Evolutionary conservation across 2,797 vertebrate species (phyloP).

Genomic region (Pelochelys cantorii): DNA sequence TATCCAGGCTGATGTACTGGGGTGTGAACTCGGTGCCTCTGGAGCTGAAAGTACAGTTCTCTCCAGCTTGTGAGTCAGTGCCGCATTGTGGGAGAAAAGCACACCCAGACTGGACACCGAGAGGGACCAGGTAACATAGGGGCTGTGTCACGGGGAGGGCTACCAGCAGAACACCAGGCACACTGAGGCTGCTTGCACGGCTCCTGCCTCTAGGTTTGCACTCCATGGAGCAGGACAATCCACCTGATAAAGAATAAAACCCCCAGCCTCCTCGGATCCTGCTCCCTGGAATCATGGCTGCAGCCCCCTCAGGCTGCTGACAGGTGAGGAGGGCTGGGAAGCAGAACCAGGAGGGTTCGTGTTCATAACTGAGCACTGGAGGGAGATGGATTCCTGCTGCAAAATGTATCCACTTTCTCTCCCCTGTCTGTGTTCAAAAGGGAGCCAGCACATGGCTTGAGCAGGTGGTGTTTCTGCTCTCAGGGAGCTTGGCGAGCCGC

Average conservation of each 20-base stretch:
- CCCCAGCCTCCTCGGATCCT: not conserved
- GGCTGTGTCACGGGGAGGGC: not conserved
- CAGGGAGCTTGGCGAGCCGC: not conserved
- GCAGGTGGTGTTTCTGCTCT: conserved; percentile 15
- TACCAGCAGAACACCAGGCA: not conserved
- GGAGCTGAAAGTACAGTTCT: not conserved
- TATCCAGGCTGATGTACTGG: not conserved
- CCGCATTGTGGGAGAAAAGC: not conserved
- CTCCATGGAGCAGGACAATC: not conserved
- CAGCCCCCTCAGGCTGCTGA: not conserved
- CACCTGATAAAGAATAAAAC: not conserved
- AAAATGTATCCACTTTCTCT: not conserved
- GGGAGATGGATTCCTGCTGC: not conserved
- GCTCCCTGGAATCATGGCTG: not conserved
- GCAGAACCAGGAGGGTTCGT: not conserved
- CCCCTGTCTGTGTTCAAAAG: not conserved
- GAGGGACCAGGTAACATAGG: not conserved
- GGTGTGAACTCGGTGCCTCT: not conserved
- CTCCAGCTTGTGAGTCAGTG: too few relatives aligned
- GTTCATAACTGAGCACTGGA: not conserved
- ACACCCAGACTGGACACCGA: not conserved
- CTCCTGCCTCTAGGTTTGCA: not conserved
- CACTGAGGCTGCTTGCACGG: not conserved
- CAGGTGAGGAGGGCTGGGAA: not conserved
- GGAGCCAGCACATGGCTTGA: not conserved